phyloP scores from a whole-genome alignment of 2,113 vertebrate species.

The Cnemophilus loriae region DNA sequence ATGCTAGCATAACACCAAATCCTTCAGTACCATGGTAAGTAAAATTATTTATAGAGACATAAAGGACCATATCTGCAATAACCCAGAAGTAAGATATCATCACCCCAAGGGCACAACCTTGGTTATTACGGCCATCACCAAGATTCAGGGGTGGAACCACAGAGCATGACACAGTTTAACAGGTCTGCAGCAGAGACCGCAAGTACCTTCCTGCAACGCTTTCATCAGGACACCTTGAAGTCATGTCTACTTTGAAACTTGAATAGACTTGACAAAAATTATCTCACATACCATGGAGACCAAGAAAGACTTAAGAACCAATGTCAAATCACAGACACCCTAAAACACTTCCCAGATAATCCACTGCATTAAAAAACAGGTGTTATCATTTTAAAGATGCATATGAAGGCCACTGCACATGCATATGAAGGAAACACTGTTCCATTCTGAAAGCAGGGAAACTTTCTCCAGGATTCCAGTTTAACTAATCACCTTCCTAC shows the following conservation, averaged over 20 bases:
- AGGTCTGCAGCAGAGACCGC: not conserved
- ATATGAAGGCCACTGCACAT: not conserved
- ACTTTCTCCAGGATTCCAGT: not conserved
- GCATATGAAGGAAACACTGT: too few species aligned
- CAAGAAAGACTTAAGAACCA: not conserved
- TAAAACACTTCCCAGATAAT: not conserved
- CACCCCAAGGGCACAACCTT: fast-evolving
- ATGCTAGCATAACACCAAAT: not conserved
- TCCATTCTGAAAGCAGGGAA: not conserved
- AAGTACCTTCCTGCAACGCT: not conserved
- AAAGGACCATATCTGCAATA: not conserved
- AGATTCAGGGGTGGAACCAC: not conserved
- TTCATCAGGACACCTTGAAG: not conserved
- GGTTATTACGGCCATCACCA: fast-evolving
- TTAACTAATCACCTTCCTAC: not conserved
- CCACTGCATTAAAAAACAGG: not conserved
- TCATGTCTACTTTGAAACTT: not conserved
- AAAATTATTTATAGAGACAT: not conserved
- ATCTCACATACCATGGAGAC: not conserved
- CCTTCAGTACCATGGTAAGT: not conserved
- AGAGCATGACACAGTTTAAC: not conserved
- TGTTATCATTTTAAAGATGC: not conserved
- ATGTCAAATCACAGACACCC: not conserved
- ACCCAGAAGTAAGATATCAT: not conserved
- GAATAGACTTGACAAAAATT: not conserved